Conservation (phyloP, 2,888 invertebrate species). For the Nomada hirtipes region DNA sequence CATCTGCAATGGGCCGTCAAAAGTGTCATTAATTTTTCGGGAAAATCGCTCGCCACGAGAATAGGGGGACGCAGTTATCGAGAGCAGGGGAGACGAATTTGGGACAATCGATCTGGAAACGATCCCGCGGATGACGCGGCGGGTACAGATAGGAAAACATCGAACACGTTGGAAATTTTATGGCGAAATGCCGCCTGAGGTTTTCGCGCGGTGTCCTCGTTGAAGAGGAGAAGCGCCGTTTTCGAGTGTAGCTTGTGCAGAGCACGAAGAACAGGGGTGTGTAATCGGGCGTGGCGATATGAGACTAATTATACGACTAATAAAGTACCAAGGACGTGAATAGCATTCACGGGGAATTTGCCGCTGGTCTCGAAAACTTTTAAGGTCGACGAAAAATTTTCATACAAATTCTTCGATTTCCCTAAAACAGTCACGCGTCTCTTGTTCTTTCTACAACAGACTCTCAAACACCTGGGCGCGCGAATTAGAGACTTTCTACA, state of each 20-base stretch:
- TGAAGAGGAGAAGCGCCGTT: neutral
- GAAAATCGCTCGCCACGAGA: neutral
- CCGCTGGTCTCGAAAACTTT: neutral
- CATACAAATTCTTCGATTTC: neutral
- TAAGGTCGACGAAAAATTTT: neutral
- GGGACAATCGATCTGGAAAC: neutral
- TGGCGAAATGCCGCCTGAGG: neutral
- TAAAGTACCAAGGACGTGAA: constrained; percentile 56
- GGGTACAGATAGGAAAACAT: neutral
- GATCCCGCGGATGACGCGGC: neutral
- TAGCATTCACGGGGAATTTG: constrained; percentile 29
- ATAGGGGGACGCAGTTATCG: neutral
- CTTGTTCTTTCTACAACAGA: too few relatives aligned
- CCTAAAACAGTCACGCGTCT: neutral
- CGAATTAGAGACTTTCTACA: too few relatives aligned
- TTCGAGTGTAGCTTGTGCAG: constrained; percentile 3
- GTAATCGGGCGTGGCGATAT: constrained; percentile 76
- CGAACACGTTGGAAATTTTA: neutral
- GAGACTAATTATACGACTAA: constrained; percentile 73
- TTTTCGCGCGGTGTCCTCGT: neutral
- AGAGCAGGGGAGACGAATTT: neutral
- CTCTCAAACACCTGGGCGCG: too few relatives aligned
- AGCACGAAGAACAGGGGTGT: constrained; percentile 61
- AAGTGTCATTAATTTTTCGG: constrained; percentile 10
- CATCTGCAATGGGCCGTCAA: constrained; percentile 23